These are phyloP conservation scores for Octopus sinensis DNA, from an alignment of 1,140 invertebrate genomes.

Conservation along the genomic window DNA sequence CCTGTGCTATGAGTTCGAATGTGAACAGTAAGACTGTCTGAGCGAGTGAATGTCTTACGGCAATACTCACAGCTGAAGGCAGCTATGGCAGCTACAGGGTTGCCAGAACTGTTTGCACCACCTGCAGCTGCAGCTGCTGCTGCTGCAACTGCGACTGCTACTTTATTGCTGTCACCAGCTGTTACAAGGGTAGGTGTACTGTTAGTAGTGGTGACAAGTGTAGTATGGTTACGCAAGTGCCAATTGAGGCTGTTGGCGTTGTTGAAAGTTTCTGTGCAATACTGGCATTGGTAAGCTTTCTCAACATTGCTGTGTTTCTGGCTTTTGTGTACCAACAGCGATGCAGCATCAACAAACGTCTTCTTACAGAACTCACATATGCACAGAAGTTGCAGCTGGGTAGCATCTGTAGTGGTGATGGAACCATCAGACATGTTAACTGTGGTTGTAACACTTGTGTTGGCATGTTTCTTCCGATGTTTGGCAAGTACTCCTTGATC, in stretches of 20 bases:
- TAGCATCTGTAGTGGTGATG: neutral
- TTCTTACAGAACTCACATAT: neutral
- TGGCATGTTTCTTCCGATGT: neutral
- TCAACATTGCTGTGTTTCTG: neutral
- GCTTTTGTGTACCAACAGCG: neutral
- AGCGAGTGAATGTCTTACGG: neutral
- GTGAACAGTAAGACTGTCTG: conserved; percentile 1
- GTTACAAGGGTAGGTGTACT: neutral
- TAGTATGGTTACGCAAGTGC: neutral
- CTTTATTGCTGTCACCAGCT: neutral
- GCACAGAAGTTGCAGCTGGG: neutral
- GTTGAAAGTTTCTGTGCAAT: neutral
- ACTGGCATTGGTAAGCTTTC: neutral
- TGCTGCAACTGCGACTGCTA: neutral
- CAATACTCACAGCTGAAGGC: conserved; percentile 4
- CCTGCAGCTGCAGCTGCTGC: neutral
- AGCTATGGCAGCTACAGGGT: neutral
- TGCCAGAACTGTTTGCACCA: too few species aligned
- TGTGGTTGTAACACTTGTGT: neutral
- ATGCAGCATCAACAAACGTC: neutral
- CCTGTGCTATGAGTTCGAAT: conserved; percentile 5
- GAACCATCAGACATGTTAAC: neutral
- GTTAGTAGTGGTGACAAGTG: neutral
- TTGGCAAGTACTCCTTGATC: neutral
- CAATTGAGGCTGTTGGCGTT: neutral